Evolutionary conservation across 2,113 vertebrate species (phyloP).

Genomic region (Hymenochirus boettgeri): DNA sequence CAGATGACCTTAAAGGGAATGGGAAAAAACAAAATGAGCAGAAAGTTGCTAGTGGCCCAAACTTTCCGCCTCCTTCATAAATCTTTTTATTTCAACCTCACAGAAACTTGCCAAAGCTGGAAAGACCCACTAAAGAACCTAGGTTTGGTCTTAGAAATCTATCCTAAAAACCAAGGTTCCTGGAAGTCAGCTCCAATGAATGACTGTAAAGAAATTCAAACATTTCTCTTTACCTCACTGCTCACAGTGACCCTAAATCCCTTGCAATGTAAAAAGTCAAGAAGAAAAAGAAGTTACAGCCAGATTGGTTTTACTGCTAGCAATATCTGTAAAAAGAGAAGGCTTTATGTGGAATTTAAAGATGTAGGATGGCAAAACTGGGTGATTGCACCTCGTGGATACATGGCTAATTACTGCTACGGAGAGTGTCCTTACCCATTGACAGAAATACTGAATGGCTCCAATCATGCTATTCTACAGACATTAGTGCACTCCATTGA

Average conservation of each 20-base stretch:
- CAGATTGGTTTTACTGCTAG: conserved; percentile 45
- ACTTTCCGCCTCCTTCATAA: conserved; percentile 54
- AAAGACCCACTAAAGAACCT: conserved; percentile 49
- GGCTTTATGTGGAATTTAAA: conserved; percentile 85
- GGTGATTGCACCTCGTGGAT: conserved; percentile 92
- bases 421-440: conserved; percentile 84
- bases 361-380: conserved; percentile 94
- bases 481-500: conserved; percentile 83
- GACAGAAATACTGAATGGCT: conserved; percentile 76
- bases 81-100: conserved; percentile 70
- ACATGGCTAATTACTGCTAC: conserved; percentile 89
- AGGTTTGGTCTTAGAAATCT: conserved; percentile 67
- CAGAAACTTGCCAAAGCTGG: conserved; percentile 56
- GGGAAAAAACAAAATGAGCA: conserved; percentile 29
- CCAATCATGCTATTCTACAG: conserved; percentile 91
- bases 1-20: conserved; percentile 49
- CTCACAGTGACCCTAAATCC: conserved; percentile 74
- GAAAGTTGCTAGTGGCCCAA: conserved; percentile 62
- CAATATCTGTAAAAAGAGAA: conserved; percentile 74
- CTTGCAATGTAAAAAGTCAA: conserved; percentile 60
- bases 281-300: conserved; percentile 53
- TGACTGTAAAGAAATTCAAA: background rate
- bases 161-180: background rate
- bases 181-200: fast-evolving
- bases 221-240: conserved; percentile 62